Conservation (phyloP, 2,797 vertebrate species). For the Tympanoctomys barrerae region DNA sequence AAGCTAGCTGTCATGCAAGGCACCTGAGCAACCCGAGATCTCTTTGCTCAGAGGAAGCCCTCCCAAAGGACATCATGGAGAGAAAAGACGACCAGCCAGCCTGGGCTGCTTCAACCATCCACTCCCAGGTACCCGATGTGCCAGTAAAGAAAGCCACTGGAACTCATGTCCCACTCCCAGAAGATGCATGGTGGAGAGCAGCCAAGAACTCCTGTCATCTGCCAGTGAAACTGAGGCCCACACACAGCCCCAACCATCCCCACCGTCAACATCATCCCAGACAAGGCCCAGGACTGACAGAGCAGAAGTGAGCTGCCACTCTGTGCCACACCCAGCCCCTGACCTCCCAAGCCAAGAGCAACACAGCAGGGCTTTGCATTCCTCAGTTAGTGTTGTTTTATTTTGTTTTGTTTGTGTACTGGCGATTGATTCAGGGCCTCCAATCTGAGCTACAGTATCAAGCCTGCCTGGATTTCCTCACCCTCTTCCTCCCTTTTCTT, state of each 20-base stretch:
- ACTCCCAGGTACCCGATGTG: neutral
- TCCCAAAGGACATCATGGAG: accelerated
- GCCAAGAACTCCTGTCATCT: too few relatives aligned
- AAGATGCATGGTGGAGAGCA: neutral
- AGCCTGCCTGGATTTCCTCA: neutral
- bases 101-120: neutral
- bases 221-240: accelerated
- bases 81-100: neutral
- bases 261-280: neutral
- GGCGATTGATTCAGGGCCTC: neutral
- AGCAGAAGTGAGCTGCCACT: neutral
- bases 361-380: neutral
- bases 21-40: neutral
- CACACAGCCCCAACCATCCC: accelerated
- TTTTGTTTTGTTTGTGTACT: neutral
- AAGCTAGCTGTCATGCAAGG: neutral
- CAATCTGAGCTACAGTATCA: neutral
- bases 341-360: neutral
- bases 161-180: neutral
- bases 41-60: neutral
- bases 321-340: neutral
- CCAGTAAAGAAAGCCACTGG: neutral
- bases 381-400: neutral
- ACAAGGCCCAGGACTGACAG: neutral
- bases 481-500: neutral